Conservation (phyloP, 2,113 vertebrate genomes). For the human (Homo sapiens) region DNA sequence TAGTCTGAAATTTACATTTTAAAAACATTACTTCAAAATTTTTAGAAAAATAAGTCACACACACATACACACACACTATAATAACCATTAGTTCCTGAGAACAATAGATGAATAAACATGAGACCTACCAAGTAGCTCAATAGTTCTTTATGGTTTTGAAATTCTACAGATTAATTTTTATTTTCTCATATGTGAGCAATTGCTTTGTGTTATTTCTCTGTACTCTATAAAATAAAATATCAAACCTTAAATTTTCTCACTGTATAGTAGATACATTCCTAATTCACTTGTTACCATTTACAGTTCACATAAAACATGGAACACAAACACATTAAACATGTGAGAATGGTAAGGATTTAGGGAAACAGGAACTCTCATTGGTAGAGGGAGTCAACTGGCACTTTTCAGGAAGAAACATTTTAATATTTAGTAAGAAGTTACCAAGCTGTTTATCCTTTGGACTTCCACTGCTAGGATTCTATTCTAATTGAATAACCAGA, state of each 20-base stretch:
- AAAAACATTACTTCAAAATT: neutral
- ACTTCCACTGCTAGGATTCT: neutral
- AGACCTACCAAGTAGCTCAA: neutral
- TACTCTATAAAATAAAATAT: neutral
- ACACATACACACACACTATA: neutral
- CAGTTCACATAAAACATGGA: neutral
- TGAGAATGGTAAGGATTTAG: neutral
- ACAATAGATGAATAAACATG: neutral
- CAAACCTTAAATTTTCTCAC: neutral
- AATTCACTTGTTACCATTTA: neutral
- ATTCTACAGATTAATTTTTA: neutral
- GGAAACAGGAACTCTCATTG: neutral
- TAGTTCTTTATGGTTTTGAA: neutral
- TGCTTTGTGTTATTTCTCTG: neutral
- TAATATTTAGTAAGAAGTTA: neutral
- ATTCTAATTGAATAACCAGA: neutral
- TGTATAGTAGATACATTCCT: neutral
- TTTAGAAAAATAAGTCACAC: neutral
- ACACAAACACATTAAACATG: neutral
- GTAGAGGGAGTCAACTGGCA: neutral
- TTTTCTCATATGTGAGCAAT: neutral
- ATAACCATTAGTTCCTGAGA: neutral
- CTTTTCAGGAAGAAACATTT: neutral
- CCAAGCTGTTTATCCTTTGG: neutral
- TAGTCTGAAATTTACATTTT: neutral